Base-by-base conservation (phyloP, 2,797 vertebrate species). In the Ficedula albicollis region DNA sequence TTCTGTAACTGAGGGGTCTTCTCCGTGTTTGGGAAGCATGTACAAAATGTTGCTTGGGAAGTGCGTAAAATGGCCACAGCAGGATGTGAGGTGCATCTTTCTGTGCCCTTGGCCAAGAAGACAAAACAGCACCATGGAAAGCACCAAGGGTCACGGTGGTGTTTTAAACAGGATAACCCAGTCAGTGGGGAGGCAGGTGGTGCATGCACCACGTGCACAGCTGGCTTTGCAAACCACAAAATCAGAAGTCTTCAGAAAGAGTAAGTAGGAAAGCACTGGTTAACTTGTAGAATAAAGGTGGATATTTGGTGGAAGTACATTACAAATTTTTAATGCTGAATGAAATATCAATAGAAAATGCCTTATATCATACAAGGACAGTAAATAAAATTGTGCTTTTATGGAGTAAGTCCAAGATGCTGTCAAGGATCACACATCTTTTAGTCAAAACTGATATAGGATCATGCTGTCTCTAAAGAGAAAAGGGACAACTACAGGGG, bases 21-120 rank as follows among this genome's bases (percentile, higher is more conserved):
- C 1, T 13, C 34, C 1, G 1, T 13, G 43, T 36, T 64, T 4
- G 10, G 34, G 43, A 68, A 38, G 15, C 30, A 51, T 0, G 0
- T n/a, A 49, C 8, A 66, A 58, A 84, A 43, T 20, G 1, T 44
- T 60, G 46, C 63, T 38, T 20, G 70, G 20, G 46, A 70, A 64
- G 12, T 0, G 1, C 25, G 30, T 26, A 69, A 54, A 79, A 87
- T 2, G 15, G 10, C 15, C 0, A 1, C 48, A 26, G 39, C 13
- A 54, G 30, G 62, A 46, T 1, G 1, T 15, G 67, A 30, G 21
- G 27, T 10, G 9, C 0, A 0, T 38, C 62, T 20, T 68, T 66
- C 72, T 67, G 7, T 51, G 55, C 7, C 19, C 76, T 69, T 46
- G 30, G 26, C 15, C 8, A 29, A 84, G 43, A 32, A 13, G 4